Evolutionary conservation across 1,140 invertebrate species (phyloP), one percentile per base, ranked within the genome.

Genomic region (Triops cancriformis): DNA sequence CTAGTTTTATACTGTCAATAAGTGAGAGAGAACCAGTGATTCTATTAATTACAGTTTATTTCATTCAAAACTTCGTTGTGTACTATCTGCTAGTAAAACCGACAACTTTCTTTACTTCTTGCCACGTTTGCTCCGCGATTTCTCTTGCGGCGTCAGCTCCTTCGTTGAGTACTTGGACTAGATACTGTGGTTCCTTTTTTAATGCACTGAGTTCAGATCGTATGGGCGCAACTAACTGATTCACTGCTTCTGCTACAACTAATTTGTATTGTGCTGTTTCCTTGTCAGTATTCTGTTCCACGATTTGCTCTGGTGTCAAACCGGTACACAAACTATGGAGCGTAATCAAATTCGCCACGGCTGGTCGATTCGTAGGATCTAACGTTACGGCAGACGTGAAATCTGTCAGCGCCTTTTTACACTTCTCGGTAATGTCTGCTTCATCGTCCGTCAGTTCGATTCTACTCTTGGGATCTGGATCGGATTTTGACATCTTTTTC

Each of bases 401-500:
- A 85, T 99, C 98, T 0, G 96, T 98, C 0, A 98, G 84, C 0
- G 97, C 90, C 85, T 97, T 98, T 83, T 93, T 94, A 6, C 98
- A 86, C 86, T 98, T 98, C 41, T 89, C 87, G 5, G 84, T 73
- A 73, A 99, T 92, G 42, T 85, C 82, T 43, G 97, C 93, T 0
- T 93, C 90, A 0, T 88, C 82, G 85, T 99, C 97, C 26, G 86
- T 90, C 1, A 99, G 83, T 76, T 93, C 88, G 73, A 99, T 93
- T 76, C 92, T 86, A 79, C 91, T 91, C 82, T 90, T 92, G 0
- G 87, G 81, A 87, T 95, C 91, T 0, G 85, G 80, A 80, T 96
- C 93, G 0, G 97, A 99, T 86, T 99, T 99, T 7, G 97, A 99
- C 98, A 99, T 99, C 87, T 99, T 99, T 82, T 93, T 93, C 0